Percentiles rank a stretch among this genome's conserved stretches.
These are phyloP conservation scores for Machaerirhynchus nigripectus DNA, from an alignment of 2,113 vertebrate species.

Conservation along the genomic window DNA sequence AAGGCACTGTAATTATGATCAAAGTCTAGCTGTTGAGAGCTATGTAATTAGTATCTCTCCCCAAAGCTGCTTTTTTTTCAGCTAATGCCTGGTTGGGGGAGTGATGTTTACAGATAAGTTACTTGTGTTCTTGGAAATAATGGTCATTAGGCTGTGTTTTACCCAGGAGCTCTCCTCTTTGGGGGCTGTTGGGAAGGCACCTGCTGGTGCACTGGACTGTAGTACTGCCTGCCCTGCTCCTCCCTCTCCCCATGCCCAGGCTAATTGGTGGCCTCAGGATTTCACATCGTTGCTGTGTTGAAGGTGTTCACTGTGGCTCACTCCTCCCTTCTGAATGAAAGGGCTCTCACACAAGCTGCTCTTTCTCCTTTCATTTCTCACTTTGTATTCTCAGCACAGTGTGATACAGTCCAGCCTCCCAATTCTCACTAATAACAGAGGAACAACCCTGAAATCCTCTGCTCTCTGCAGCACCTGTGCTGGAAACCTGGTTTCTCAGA, in stretches of 20 bases:
- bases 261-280: not conserved
- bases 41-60: constrained; percentile 48
- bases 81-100: constrained; percentile 16
- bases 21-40: constrained; percentile 51
- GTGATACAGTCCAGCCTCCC: not conserved
- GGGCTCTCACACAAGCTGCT: not conserved
- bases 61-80: not conserved
- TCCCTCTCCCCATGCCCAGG: not conserved
- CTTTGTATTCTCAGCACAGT: not conserved
- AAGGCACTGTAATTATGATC: constrained; percentile 60
- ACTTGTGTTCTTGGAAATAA: constrained; percentile 57
- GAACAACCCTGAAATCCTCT: not conserved
- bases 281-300: not conserved
- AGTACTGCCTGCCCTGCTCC: not conserved
- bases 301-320: not conserved
- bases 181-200: not conserved
- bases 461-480: not conserved
- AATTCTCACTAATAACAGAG: not conserved
- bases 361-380: constrained; percentile 29
- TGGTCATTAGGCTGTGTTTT: constrained; percentile 27
- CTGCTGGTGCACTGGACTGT: not conserved
- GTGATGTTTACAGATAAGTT: constrained; percentile 60
- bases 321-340: constrained; percentile 10
- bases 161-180: not conserved
- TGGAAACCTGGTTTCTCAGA: not conserved